These are phyloP conservation scores for Caenorhabditis japonica DNA, from an alignment of 2,888 invertebrate genomes.

Conservation along the genomic window DNA sequence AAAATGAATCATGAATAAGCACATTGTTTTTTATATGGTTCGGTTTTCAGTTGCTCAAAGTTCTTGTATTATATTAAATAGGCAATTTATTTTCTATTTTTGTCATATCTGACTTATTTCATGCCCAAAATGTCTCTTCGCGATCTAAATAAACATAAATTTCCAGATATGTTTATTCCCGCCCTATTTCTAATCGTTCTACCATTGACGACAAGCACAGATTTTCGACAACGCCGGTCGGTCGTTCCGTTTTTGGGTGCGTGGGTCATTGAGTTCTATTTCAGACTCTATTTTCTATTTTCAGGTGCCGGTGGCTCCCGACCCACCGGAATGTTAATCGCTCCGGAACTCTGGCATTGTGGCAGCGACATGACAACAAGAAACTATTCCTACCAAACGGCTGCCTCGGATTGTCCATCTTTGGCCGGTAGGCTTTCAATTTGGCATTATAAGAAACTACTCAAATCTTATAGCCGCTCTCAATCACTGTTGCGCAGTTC, in stretches of 20 bases:
- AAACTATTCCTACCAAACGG: conserved; percentile 27
- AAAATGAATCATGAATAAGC: too few species aligned
- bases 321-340: conserved; percentile 23
- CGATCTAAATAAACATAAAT: too few species aligned
- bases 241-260: conserved; percentile 37
- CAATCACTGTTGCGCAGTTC: conserved; percentile 66
- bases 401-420: conserved; percentile 40
- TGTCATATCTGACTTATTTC: too few species aligned
- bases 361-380: conserved; percentile 42
- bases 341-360: conserved; percentile 54
- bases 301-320: conserved; percentile 35
- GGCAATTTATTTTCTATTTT: too few species aligned
- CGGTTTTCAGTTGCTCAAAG: too few species aligned
- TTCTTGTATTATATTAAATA: too few species aligned
- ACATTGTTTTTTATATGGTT: too few species aligned
- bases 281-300: too few species aligned
- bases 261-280: too few species aligned
- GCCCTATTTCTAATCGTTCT: neutral
- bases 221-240: conserved; percentile 7
- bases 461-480: conserved; percentile 63
- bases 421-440: conserved; percentile 41
- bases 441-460: too few species aligned
- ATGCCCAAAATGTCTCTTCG: too few species aligned
- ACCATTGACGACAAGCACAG: neutral
- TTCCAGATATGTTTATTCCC: conserved; percentile 10